Base-by-base conservation (phyloP, 2,113 vertebrate genomes). In the Etia nguti region DNA sequence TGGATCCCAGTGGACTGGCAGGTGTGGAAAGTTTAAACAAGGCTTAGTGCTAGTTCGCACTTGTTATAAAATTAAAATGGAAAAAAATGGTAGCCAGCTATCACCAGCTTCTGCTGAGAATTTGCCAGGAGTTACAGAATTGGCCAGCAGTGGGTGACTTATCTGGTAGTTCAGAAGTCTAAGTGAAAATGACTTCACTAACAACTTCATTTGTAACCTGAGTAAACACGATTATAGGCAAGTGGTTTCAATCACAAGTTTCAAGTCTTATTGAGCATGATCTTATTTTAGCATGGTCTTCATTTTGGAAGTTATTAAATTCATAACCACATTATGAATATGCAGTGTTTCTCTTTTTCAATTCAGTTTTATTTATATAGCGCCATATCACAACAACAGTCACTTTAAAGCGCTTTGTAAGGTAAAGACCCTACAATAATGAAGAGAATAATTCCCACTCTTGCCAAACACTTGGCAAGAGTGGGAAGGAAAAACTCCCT, bases 391-490 rank as follows among this genome's bases (percentile, higher is more conserved):
- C 55, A 57, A 56, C 22, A 8, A 1, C 24, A 15, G 55, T 26
- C 55, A 0, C 4, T 6, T 57, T 57, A 15, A 26, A 57, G 55
- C 1, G 2, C 22, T 57, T 0, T 57, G 22, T 15, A 26, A 57
- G 55, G 22, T 57, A 26, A 57, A 57, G 4, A 57, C 55, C 12
- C 2, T 26, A 15, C 12, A 26, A 15, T 26, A 26, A 26, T 15
- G 55, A n/a, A n/a, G n/a, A n/a, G n/a, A n/a, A n/a, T n/a, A n/a
- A n/a, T n/a, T n/a, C n/a, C n/a, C n/a, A n/a, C n/a, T n/a, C n/a
- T n/a, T n/a, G n/a, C n/a, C n/a, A 15, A 57, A 57, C 56, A 16
- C 8, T 57, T 57, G 0, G 56, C 56, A 16, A 59, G 4, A 59
- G 24, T 29, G 24, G 56, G 13, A 59, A 59, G 56, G 24, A 59